These are phyloP conservation scores for Tragelaphus strepsiceros DNA, from an alignment of 2,113 vertebrate species.

Conservation along the genomic window DNA sequence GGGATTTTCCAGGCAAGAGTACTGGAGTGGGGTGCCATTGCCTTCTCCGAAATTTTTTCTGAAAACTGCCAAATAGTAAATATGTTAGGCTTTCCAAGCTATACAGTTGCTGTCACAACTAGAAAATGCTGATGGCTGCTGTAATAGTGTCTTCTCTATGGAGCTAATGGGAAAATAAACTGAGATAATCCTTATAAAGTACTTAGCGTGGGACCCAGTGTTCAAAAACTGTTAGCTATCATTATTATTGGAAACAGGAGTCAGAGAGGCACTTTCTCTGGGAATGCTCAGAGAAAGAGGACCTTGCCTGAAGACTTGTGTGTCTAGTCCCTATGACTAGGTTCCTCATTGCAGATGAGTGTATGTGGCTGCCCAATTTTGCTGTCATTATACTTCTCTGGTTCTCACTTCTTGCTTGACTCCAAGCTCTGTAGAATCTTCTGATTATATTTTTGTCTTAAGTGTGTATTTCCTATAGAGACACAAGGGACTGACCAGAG, in stretches of 20 bases:
- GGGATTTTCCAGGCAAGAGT: too few species aligned
- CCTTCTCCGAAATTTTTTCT: background rate
- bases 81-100: background rate
- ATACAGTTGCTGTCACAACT: background rate
- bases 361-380: background rate
- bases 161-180: background rate
- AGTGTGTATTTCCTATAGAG: background rate
- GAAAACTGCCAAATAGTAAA: background rate
- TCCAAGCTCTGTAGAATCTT: background rate
- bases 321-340: background rate
- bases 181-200: background rate
- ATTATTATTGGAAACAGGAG: background rate
- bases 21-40: too few species aligned
- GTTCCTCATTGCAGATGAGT: background rate
- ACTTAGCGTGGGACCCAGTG: background rate
- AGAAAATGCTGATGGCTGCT: background rate
- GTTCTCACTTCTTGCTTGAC: background rate
- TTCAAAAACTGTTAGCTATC: background rate
- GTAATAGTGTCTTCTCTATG: background rate
- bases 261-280: background rate
- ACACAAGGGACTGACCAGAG: background rate
- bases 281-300: background rate
- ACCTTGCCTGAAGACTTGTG: background rate
- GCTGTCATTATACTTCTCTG: background rate
- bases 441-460: background rate